A percentile compares a stretch with the other conserved stretches of the same genome.
phyloP scores from a whole-genome alignment of 2,888 invertebrate species.

The Artemia sp. region DNA sequence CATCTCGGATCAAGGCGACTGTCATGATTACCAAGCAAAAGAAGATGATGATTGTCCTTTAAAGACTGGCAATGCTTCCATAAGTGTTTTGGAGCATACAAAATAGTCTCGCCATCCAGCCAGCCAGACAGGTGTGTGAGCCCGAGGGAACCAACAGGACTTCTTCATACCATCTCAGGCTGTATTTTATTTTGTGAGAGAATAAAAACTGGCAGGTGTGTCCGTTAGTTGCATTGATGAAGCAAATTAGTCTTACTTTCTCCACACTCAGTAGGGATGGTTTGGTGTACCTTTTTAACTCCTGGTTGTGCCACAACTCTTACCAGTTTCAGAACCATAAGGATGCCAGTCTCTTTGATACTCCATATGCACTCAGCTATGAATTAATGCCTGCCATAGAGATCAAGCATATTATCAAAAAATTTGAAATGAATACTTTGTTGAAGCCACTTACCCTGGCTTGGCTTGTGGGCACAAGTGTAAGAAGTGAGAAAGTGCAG shows the following conservation, averaged over 20 bases:
- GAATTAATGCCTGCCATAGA: neutral
- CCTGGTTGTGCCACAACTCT: no score
- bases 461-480: no score
- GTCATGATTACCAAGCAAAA: conserved; percentile 30
- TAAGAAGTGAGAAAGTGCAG: no score
- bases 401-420: neutral
- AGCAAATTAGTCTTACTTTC: conserved; percentile 25
- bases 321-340: neutral
- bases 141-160: conserved; percentile 30
- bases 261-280: no score
- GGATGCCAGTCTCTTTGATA: neutral
- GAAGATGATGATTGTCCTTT: conserved; percentile 27
- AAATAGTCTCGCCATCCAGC: conserved; percentile 31
- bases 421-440: neutral
- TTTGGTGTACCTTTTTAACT: no score
- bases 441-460: neutral
- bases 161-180: conserved; percentile 29
- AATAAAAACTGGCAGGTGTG: conserved; percentile 28
- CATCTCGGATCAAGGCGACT: conserved; percentile 28
- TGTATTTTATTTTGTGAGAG: conserved; percentile 23
- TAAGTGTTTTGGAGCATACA: conserved; percentile 17
- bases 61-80: conserved; percentile 23
- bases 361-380: neutral
- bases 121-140: conserved; percentile 30
- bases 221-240: conserved; percentile 28